Percentiles rank a stretch among this genome's conserved stretches.
Conservation (phyloP, 2,797 vertebrate species). For the Falco rusticolus region DNA sequence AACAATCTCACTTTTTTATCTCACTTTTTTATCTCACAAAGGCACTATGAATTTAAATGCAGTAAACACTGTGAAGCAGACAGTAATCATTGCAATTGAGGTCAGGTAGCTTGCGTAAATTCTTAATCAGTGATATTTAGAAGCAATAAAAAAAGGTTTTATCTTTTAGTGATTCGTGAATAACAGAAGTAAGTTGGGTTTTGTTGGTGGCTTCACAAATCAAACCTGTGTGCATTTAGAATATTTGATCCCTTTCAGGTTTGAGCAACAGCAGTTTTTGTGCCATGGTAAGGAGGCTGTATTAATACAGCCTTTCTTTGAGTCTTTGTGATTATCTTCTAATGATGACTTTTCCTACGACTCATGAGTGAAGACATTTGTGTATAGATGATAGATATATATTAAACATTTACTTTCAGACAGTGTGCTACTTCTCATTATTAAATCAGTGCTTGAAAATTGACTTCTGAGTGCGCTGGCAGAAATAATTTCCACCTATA, state of each 20-base stretch:
- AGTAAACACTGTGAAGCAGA: constrained; percentile 6
- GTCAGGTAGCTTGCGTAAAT: not conserved
- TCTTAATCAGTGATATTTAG: not conserved
- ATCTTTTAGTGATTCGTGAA: not conserved
- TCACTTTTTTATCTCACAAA: not conserved
- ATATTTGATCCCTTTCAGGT: not conserved
- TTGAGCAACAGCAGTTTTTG: not conserved
- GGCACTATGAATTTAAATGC: not conserved
- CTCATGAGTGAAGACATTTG: constrained; percentile 25
- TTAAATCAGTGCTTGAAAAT: constrained; percentile 29
- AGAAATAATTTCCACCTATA: constrained; percentile 66
- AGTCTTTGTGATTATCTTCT: not conserved
- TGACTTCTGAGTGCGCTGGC: constrained; percentile 19
- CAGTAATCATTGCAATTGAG: not conserved
- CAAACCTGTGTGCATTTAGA: not conserved
- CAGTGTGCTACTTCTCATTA: constrained; percentile 44
- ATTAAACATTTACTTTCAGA: constrained; percentile 59
- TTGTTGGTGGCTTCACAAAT: not conserved
- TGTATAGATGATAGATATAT: not conserved
- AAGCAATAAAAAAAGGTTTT: not conserved
- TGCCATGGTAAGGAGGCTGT: not conserved
- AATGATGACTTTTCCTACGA: constrained; percentile 3
- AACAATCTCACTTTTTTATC: not conserved
- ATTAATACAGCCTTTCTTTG: not conserved
- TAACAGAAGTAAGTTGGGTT: not conserved